A percentile compares a stretch with the other conserved stretches of the same genome.
Conservation (phyloP, 2,797 vertebrate species). For the Gymnodraco acuticeps region DNA sequence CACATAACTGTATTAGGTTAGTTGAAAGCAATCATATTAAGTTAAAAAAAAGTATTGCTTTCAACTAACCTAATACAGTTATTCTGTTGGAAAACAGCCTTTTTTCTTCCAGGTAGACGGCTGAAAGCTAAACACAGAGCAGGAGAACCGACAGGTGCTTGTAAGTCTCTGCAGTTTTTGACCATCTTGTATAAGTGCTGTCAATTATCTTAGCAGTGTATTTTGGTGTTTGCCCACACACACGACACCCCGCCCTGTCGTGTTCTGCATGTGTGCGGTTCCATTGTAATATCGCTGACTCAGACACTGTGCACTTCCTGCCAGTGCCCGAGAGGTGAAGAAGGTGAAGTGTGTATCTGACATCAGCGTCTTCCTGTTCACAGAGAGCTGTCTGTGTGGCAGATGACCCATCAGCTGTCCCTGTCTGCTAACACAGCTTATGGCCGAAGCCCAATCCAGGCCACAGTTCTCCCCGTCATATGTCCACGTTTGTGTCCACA, state of each 20-base stretch:
- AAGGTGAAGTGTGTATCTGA: conserved; percentile 44
- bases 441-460: conserved; percentile 4
- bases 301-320: conserved; percentile 35
- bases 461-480: conserved; percentile 29
- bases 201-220: conserved; percentile 16
- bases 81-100: not conserved
- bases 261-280: conserved; percentile 15
- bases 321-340: conserved; percentile 23
- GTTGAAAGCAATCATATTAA: too few species aligned
- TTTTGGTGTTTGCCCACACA: conserved; percentile 7
- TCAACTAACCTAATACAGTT: too few species aligned
- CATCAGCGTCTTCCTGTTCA: conserved; percentile 44
- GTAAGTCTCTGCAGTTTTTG: not conserved
- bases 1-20: too few species aligned
- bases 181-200: not conserved
- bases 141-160: conserved; percentile 7
- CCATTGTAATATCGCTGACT: conserved; percentile 19
- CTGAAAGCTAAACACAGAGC: not conserved
- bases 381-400: conserved; percentile 19
- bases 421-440: conserved; percentile 27
- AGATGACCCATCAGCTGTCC: conserved; percentile 49
- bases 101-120: conserved; percentile 3
- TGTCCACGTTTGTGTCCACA: conserved; percentile 15
- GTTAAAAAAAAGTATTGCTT: too few species aligned
- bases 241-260: not conserved